Evolutionary conservation across 2,797 vertebrate genomes (phyloP), one percentile per base, ranked within the genome.

Genomic region (Margarornis squamiger): DNA sequence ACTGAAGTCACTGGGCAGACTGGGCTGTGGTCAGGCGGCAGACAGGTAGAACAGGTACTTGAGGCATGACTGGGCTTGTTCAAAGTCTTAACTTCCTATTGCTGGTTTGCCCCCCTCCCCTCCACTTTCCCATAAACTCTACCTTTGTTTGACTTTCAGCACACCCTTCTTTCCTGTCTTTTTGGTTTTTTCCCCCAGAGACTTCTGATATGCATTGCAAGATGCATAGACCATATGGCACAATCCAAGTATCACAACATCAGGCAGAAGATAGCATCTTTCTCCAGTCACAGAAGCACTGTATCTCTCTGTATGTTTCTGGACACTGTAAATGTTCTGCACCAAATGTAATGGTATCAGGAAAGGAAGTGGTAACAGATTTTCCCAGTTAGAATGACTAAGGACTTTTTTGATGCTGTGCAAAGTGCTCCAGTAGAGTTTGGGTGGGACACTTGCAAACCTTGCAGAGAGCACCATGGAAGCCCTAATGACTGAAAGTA

Each of bases 71-170:
- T 1, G 10, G 78, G 66, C 95, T 91, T 94, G 96, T 94, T 93
- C 86, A 84, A 86, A 94, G 83, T 36, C 32, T 73, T 24, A 52
- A 92, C 70, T 94, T 96, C 95, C 90, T 89, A 65, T 93, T 88
- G 77, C 81, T 90, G 92, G 79, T 88, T 92, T 96, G 87, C 52
- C 80, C 88, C 86, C 73, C 87, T 91, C 39, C 68, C 3, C 6
- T 67, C 87, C 78, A 75, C 68, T 97, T 96, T 95, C 93, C 84
- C 91, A 86, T 97, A 95, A 88, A 88, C 61, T 85, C 93, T 95
- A 90, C 90, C 91, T 96, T 94, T 96, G 73, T 94, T 94, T 96
- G 91, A 93, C 92, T 95, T 88, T 52, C 89, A 95, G 71, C 78
- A 93, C 92, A 91, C 89, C 78, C 67, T 95, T 54, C 57, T 85